Percentiles rank a stretch among this genome's conserved stretches.
Conservation (phyloP, 2,797 vertebrate genomes). For the Hyperoplus immaculatus region DNA sequence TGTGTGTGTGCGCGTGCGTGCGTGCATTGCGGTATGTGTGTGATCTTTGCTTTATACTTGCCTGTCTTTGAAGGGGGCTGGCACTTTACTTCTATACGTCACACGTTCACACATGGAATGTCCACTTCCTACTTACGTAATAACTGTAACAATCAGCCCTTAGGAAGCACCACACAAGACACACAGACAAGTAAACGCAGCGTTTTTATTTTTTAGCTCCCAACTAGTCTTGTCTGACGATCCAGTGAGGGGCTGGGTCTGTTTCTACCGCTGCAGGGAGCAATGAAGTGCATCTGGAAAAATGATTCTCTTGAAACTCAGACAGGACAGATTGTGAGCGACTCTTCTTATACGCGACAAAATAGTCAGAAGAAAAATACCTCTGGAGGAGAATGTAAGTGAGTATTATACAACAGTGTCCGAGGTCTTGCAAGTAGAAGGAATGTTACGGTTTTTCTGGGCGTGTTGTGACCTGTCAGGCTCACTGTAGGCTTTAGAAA, state of each 20-base stretch:
- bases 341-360: not conserved
- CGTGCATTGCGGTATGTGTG: too few species aligned
- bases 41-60: slow-evolving; percentile 3
- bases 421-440: not conserved
- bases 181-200: slow-evolving; percentile 3
- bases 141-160: not conserved
- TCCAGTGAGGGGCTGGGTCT: too few species aligned
- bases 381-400: slow-evolving; percentile 63
- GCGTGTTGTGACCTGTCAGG: slow-evolving; percentile 19
- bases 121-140: slow-evolving; percentile 42
- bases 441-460: slow-evolving; percentile 35
- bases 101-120: slow-evolving; percentile 9
- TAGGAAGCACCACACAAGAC: slow-evolving; percentile 22
- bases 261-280: not conserved
- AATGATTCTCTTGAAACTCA: not conserved
- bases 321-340: not conserved
- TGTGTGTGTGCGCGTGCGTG: not conserved
- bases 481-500: not conserved
- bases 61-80: slow-evolving; percentile 15
- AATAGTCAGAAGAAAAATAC: not conserved
- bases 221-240: too few species aligned
- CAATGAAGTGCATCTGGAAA: not conserved
- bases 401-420: not conserved
- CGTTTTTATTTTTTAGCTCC: slow-evolving; percentile 18
- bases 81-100: slow-evolving; percentile 18